Conservation (phyloP, 2,113 vertebrate species). For the Vidua macroura region DNA sequence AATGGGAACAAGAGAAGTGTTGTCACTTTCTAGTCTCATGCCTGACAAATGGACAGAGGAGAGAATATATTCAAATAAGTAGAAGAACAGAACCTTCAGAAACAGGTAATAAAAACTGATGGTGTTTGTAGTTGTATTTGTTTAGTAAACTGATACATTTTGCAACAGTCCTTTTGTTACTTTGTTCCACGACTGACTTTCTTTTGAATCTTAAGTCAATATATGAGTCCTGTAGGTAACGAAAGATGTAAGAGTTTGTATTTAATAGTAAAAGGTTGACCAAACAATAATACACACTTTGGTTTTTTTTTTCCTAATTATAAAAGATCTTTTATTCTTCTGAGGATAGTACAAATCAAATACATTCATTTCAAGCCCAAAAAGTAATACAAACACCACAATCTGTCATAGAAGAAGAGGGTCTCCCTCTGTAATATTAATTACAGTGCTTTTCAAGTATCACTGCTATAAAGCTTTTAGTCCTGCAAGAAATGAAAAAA, state of each 20-base stretch:
- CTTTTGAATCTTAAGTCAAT: conserved; percentile 15
- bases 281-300: background rate
- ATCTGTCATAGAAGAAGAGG: background rate
- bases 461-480: background rate
- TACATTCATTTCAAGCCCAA: background rate
- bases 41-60: background rate
- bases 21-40: background rate
- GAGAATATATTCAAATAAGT: background rate
- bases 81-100: background rate
- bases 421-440: background rate
- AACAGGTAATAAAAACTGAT: background rate
- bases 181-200: background rate
- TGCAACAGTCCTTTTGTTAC: background rate
- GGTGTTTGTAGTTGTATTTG: background rate
- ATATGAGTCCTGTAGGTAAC: background rate
- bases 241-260: background rate
- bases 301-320: background rate
- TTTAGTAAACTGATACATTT: background rate
- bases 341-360: background rate
- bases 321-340: conserved; percentile 12
- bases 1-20: background rate
- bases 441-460: background rate
- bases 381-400: background rate
- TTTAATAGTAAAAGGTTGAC: conserved; percentile 6
- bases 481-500: background rate